These are phyloP conservation scores for Chamaetylas fuelleborni DNA, from an alignment of 2,113 vertebrate species.

Conservation along the genomic window DNA sequence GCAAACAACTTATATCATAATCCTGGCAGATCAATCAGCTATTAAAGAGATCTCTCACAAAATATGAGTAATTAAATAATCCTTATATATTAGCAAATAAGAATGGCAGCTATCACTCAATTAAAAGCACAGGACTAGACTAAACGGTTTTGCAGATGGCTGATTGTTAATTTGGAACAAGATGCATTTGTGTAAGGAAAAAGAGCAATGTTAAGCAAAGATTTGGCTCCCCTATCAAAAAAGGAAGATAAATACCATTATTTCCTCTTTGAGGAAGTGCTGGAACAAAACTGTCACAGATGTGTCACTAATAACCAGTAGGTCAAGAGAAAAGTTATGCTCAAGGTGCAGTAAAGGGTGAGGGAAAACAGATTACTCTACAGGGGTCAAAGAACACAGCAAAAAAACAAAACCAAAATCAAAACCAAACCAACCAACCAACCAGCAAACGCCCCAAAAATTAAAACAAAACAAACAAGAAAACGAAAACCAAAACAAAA, in stretches of 20 bases:
- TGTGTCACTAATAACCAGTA: not conserved
- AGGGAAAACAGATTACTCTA: not conserved
- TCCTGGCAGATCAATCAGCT: not conserved
- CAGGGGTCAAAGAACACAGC: not conserved
- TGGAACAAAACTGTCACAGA: not conserved
- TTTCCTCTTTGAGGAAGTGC: not conserved
- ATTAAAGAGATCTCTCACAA: not conserved
- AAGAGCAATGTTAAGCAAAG: not conserved
- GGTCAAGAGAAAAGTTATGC: not conserved
- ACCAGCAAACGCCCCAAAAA: fast-evolving
- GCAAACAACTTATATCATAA: not conserved
- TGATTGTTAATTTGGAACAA: not conserved
- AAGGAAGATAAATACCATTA: not conserved
- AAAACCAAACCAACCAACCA: not conserved
- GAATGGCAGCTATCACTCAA: not conserved
- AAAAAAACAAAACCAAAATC: not conserved
- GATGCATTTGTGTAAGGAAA: not conserved
- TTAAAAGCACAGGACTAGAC: not conserved
- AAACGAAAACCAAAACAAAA: not conserved
- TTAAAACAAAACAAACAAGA: not conserved
- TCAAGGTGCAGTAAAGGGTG: not conserved
- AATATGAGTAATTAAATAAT: not conserved
- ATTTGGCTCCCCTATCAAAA: not conserved
- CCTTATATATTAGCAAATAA: not conserved
- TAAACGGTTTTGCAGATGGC: not conserved